Percentiles rank a stretch among this genome's conserved stretches.
These are phyloP conservation scores for Ceratothoa steindachneri DNA, from an alignment of 2,888 invertebrate genomes.

Conservation along the genomic window DNA sequence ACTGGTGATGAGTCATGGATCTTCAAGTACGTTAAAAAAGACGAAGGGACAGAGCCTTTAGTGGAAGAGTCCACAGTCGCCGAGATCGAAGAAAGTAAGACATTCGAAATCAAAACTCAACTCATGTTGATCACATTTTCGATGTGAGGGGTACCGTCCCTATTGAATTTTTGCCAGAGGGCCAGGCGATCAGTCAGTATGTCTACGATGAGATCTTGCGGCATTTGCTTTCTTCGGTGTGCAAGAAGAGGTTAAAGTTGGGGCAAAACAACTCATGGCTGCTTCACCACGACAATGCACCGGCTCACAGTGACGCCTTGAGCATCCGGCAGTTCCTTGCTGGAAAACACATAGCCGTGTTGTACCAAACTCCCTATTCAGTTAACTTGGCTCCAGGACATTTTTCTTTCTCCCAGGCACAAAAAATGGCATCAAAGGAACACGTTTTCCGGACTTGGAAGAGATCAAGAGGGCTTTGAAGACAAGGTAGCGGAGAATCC, in stretches of 20 bases:
- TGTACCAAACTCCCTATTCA: background rate
- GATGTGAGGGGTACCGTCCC: background rate
- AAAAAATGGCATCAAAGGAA: background rate
- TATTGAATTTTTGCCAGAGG: background rate
- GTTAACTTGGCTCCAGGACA: background rate
- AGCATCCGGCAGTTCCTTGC: background rate
- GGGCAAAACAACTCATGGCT: background rate
- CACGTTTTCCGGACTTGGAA: background rate
- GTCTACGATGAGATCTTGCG: background rate
- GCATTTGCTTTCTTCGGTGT: background rate
- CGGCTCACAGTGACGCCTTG: background rate
- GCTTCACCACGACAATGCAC: background rate
- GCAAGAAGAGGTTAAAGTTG: background rate
- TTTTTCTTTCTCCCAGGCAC: background rate
- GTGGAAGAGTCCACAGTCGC: background rate
- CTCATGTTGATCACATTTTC: background rate
- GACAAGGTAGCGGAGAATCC: no score
- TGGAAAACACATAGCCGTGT: background rate
- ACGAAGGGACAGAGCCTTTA: no score
- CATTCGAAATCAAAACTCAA: background rate
- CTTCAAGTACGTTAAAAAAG: no score
- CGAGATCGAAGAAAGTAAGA: background rate
- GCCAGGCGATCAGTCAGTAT: background rate
- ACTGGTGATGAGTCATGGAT: no score
- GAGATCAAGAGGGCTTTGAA: no score